Evolutionary conservation across 1,140 invertebrate genomes (phyloP), one percentile per base, ranked within the genome.

Genomic region (Metopolophium dirhodum): DNA sequence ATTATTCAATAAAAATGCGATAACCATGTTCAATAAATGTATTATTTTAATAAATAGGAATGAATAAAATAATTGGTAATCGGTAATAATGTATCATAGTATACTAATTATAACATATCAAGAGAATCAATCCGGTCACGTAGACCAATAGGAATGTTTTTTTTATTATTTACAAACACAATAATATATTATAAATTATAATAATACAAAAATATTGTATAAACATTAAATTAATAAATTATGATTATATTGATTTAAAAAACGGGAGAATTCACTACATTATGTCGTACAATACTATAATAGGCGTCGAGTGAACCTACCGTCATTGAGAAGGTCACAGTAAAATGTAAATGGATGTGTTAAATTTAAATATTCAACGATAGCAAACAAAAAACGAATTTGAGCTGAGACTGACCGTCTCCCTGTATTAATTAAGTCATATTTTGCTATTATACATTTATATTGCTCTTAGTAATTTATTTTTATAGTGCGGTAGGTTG

Each of bases 121-220:
- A 30, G 87, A 89, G 7, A 54, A n/a, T 57, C 30, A 20, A 35
- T 54, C 20, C 49, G n/a, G n/a, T 54, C 49, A 89, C 87, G 87
- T 89, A 89, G n/a, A 35, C 87, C 87, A 89, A 88, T 51, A 51
- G n/a, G 18, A 54, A 88, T 54, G 20, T 51, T 37, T 88, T 89
- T 54, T 54, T 8, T 82, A 82, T 82, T 37, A 30, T 82, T 82
- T 82, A 82, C 8, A 20, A 82, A 82, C 18, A 37, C n/a, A 30
- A 1, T 30, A 1, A 30, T 30, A 14, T 51, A 51, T 49, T 49
- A 51, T 18, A 51, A 51, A 51, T 49, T 18, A 20, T 18, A 51
- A 51, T 51, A 20, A 14, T 18, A 51, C 18, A 0, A 30, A 11
- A n/a, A 30, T 68, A 68, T 26, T 57, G 0, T 61, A 61, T 0